Base-by-base conservation (phyloP, 2,888 invertebrate genomes). In the Aelia acuminata region DNA sequence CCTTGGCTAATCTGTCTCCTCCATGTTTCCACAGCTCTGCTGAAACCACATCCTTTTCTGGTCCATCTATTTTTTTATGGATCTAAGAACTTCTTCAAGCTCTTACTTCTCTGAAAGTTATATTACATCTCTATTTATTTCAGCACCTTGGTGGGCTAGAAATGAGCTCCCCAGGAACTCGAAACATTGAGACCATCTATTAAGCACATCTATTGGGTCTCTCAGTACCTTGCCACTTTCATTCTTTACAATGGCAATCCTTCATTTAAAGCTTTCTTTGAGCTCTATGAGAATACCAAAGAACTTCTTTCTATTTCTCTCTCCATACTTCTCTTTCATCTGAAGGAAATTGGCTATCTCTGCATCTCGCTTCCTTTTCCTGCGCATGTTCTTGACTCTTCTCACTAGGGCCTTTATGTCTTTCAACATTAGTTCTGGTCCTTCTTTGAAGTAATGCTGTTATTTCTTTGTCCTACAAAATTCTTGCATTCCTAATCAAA, bases 291-390 rank as follows among this genome's bases (percentile, higher is more conserved):
- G 80, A 39, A 80, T 5, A 80, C 39, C 18, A 20, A 35, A 80
- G 80, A 80, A 80, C 18, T 80, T 80, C 18, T 26, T 80, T 80
- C 39, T 35, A 80, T 80, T 26, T 80, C 63, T 63, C 63, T 63
- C n/a, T n/a, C n/a, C 63, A 63, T 22, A 63, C 63, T 63, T n/a
- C 10, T 63, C 80, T 80, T 80, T 80, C 80, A 80, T 26, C 39
- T 80, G 39, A 1, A 80, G 35, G 80, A 80, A 39, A 39, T 80
- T 80, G 80, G 43, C 39, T 80, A 39, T 80, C 11, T 80, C 80
- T 2, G 80, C 22, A 8, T 39, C 80, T 15, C 31, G 63, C 63
- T 63, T 63, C 63, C 63, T 26, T 63, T 31, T 63, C 13, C n/a
- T 63, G 22, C n/a, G n/a, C 63, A 8, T 7, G 63, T 2, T 63